Evolutionary conservation across 1,140 invertebrate genomes (phyloP).

Genomic region (Drosophila punjabiensis): DNA sequence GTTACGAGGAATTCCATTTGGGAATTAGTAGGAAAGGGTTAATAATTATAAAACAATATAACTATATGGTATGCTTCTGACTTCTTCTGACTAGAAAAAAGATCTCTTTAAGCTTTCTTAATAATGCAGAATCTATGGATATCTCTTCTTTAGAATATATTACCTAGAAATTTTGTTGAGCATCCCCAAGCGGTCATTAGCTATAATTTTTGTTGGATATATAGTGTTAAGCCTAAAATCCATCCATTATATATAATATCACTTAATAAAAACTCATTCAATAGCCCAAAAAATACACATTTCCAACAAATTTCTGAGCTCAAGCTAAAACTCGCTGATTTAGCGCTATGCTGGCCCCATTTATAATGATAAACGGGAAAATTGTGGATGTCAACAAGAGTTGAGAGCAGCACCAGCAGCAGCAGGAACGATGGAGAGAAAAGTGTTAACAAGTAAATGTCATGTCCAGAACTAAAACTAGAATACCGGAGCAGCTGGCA

Average conservation of each 20-base stretch:
- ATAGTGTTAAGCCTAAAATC: not conserved
- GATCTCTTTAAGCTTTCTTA: too few species aligned
- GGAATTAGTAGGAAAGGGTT: too few species aligned
- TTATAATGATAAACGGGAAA: constrained; percentile 36
- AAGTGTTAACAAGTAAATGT: constrained; percentile 79
- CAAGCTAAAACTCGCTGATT: not conserved
- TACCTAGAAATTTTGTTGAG: not conserved
- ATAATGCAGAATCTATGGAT: too few species aligned
- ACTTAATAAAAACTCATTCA: not conserved
- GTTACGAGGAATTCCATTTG: too few species aligned
- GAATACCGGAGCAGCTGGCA: constrained; percentile 26
- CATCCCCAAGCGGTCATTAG: not conserved
- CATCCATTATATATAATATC: not conserved
- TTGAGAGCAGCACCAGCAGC: constrained; percentile 15
- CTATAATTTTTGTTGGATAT: not conserved
- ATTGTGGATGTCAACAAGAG: constrained; percentile 60
- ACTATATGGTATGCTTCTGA: too few species aligned
- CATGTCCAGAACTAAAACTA: constrained; percentile 56
- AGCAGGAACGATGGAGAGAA: constrained; percentile 37
- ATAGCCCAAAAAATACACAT: not conserved
- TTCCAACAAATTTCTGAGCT: not conserved
- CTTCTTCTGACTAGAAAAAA: too few species aligned
- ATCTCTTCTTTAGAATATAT: too few species aligned
- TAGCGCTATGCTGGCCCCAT: constrained; percentile 8
- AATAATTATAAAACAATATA: too few species aligned